Evolutionary conservation across 2,113 vertebrate species (phyloP).

Genomic region (Semnornis frantzii): DNA sequence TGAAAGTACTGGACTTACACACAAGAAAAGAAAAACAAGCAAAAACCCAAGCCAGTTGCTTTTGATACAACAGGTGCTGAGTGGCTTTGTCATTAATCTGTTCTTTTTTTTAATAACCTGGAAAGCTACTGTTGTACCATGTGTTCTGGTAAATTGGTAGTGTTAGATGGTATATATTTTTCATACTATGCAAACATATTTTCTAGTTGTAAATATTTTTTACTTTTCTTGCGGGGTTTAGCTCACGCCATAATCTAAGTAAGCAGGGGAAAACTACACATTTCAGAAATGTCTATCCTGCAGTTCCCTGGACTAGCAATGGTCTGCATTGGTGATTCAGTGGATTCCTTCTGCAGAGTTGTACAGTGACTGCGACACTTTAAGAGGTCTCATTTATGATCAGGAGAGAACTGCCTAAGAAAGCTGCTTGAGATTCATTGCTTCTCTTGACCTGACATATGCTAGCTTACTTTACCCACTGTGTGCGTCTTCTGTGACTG

Average conservation of each 20-base stretch:
- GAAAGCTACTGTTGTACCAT: not conserved
- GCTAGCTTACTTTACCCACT: rapidly evolving
- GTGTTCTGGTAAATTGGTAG: not conserved
- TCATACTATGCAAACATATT: not conserved
- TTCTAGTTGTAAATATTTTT: not conserved
- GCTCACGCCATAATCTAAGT: not conserved
- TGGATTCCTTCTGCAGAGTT: not conserved
- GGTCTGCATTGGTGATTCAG: not conserved
- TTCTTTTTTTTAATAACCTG: not conserved
- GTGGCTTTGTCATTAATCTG: not conserved
- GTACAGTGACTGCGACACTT: not conserved
- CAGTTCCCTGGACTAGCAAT: not conserved
- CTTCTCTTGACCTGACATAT: not conserved
- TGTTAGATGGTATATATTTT: not conserved
- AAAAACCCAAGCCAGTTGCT: not conserved
- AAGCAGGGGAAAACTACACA: not conserved
- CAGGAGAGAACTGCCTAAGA: not conserved
- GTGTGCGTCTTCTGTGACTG: not conserved
- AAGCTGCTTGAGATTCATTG: not conserved
- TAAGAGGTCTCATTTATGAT: not conserved
- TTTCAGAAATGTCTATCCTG: not conserved
- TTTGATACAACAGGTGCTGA: not conserved
- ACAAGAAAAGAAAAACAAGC: too few species aligned
- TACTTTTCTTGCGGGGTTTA: not conserved
- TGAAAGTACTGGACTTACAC: not conserved